These are phyloP conservation scores for Embiotoca jacksoni DNA, from an alignment of 2,113 vertebrate species.

Conservation along the genomic window DNA sequence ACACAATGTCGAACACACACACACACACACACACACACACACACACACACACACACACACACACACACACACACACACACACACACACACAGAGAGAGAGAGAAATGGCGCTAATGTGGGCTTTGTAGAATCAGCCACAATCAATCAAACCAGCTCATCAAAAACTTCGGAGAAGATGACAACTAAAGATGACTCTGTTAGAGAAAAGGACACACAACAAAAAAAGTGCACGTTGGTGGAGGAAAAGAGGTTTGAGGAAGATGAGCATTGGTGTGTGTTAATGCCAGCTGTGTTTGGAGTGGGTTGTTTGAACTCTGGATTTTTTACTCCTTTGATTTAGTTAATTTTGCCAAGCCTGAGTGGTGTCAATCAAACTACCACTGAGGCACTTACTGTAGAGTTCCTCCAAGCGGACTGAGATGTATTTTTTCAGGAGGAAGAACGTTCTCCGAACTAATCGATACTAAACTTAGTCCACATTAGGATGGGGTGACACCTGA, in stretches of 20 bases:
- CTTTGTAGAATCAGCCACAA: conserved; percentile 30
- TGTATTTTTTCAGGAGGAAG: background rate
- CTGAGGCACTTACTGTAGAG: background rate
- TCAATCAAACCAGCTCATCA: conserved; percentile 49
- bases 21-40: background rate
- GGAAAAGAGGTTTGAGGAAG: background rate
- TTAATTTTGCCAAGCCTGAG: conserved; percentile 18
- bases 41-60: conserved; percentile 2
- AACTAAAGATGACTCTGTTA: background rate
- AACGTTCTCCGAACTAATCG: background rate
- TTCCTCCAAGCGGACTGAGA: background rate
- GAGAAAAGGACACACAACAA: background rate
- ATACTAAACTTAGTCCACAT: background rate
- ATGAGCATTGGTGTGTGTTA: conserved; percentile 21
- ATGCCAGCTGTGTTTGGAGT: conserved; percentile 25
- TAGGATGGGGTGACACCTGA: background rate
- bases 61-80: too few relatives aligned
- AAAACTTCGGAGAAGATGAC: conserved; percentile 28
- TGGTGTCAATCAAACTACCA: conserved; percentile 15
- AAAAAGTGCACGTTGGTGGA: background rate
- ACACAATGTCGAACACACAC: conserved; percentile 17
- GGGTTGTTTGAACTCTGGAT: conserved; percentile 19
- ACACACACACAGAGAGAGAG: conserved; percentile 12
- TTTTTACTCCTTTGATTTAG: conserved; percentile 47
- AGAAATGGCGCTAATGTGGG: conserved; percentile 9